Evolutionary conservation across 2,888 invertebrate genomes (phyloP), one percentile per base, ranked within the genome.

Genomic region (Coelopa pilipes): DNA sequence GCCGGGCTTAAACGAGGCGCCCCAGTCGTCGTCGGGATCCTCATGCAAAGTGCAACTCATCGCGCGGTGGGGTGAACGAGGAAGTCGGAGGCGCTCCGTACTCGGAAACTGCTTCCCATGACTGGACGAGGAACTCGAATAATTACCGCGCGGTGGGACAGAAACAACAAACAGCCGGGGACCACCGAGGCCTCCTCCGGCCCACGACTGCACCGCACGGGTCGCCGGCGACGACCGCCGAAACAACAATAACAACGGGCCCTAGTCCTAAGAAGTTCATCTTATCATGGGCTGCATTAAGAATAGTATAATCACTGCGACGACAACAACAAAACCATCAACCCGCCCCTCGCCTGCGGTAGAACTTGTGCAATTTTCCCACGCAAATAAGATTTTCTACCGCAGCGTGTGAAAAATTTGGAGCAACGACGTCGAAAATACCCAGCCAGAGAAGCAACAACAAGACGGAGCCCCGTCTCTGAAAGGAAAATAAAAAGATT

Each of bases 381-480:
- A 84, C 84, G 85, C 80, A 82, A 82, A 81, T 82, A 59, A 72
- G 66, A 63, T 55, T 68, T 62, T 72, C 74, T 72, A 78, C 80
- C 81, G 82, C 79, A 78, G 81, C 85, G 85, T 84, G 84, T 84
- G 84, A 84, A 84, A 76, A 78, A 79, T 78, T 78, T 75, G 77
- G 80, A 80, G 78, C 78, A 79, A 71, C 46, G 21, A 21, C 21
- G 7, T 55, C 55, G 71, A 71, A 63, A 12, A 60, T 70, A 70
- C 49, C 24, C 34, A 60, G 10, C 21, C 34, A 70, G 60, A 49
- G 60, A 5, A 69, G 57, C 69, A 62, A 66, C 15, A 49, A 63
- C 24, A 34, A 63, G 9, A 63, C 1, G 1, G 34, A 63, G 45
- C 45, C 4, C 7, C 59, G 17, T 13, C 13, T 1, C 59, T n/a